phyloP scores from a whole-genome alignment of 2,113 vertebrate species.

The Hirundichthys speculiger region DNA sequence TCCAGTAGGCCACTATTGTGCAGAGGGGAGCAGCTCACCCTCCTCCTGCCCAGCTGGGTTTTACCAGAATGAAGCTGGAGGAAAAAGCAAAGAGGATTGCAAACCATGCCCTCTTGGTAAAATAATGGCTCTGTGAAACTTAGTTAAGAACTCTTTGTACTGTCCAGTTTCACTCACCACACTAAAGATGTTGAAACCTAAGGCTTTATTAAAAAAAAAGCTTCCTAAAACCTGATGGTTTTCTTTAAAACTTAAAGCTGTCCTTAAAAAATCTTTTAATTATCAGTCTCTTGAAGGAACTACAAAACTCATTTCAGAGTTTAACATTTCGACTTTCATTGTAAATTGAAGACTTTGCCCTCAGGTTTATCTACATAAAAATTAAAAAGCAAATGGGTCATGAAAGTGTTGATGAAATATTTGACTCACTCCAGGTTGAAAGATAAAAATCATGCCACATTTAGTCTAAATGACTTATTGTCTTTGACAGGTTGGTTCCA shows the following conservation, averaged over 20 bases:
- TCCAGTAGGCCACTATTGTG: constrained; percentile 87
- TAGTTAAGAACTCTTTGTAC: neutral
- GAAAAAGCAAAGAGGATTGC: constrained; percentile 73
- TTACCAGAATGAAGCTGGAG: constrained; percentile 65
- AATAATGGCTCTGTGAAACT: neutral
- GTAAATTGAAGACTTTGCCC: too few species aligned
- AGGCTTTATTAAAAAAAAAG: too few species aligned
- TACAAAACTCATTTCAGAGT: too few species aligned
- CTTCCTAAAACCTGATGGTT: too few species aligned
- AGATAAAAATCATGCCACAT: neutral
- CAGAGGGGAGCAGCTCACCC: constrained; percentile 71
- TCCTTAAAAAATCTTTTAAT: too few species aligned
- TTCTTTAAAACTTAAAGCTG: too few species aligned
- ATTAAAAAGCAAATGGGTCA: too few species aligned
- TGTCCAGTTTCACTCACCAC: neutral
- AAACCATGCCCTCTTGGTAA: constrained; percentile 77
- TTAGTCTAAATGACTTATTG: neutral
- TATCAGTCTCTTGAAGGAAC: too few species aligned
- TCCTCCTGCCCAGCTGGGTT: constrained; percentile 77
- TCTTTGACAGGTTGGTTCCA: constrained; percentile 80
- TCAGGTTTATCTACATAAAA: too few species aligned
- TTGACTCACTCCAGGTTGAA: neutral
- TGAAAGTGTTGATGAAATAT: too few species aligned
- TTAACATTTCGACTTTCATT: too few species aligned
- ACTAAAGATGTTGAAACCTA: neutral